These are phyloP conservation scores for Anastrepha ludens DNA, from an alignment of 1,140 invertebrate species.

Conservation along the genomic window DNA sequence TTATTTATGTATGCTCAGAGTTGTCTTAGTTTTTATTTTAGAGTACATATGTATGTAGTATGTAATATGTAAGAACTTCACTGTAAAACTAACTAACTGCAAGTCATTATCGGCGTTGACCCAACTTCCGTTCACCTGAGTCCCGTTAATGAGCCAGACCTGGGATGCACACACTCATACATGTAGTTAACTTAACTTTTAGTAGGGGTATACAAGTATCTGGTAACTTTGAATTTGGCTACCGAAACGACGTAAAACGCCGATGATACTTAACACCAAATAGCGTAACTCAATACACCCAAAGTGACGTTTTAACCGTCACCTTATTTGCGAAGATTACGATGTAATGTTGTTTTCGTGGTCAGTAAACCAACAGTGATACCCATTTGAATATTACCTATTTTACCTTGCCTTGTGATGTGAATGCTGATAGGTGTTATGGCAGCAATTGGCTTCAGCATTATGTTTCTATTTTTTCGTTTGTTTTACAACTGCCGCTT, in stretches of 20 bases:
- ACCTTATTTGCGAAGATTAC: background rate
- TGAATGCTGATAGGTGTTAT: background rate
- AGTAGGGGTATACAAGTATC: too few species aligned
- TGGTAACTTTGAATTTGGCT: too few species aligned
- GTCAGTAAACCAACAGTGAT: too few species aligned
- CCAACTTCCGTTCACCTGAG: background rate
- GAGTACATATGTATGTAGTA: background rate
- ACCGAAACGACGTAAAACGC: too few species aligned
- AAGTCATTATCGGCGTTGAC: background rate
- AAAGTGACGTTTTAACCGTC: background rate
- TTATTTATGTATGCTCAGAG: too few species aligned
- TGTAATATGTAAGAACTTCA: background rate
- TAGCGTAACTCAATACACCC: too few species aligned
- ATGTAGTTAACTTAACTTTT: too few species aligned
- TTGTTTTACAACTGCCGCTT: background rate
- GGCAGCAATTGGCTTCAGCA: background rate
- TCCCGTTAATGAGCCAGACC: background rate
- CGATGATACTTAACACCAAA: too few species aligned
- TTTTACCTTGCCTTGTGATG: background rate
- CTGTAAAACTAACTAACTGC: background rate
- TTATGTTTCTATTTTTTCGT: background rate
- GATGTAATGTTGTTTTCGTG: background rate
- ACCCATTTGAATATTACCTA: background rate
- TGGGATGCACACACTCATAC: too few species aligned
- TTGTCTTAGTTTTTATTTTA: too few species aligned